phyloP scores from a whole-genome alignment of 2,888 invertebrate species.

The Tachystola acroxantha region DNA sequence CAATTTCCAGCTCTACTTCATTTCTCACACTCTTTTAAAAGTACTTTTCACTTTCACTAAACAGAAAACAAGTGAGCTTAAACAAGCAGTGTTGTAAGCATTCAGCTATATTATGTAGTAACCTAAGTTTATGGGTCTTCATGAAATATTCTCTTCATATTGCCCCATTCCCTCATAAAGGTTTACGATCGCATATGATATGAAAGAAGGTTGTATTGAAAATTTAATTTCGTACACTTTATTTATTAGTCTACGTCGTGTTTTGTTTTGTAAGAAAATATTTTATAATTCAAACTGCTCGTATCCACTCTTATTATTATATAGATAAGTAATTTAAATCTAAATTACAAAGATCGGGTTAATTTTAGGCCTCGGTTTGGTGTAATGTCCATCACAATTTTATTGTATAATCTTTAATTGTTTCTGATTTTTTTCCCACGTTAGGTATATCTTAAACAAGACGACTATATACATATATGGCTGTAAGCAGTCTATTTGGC shows the following conservation, averaged over 20 bases:
- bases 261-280: neutral
- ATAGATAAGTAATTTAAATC: too few relatives aligned
- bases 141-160: conserved; percentile 8
- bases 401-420: too few relatives aligned
- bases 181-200: conserved; percentile 14
- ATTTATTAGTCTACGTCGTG: conserved; percentile 8
- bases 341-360: too few relatives aligned
- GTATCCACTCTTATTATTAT: too few relatives aligned
- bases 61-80: neutral
- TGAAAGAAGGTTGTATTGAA: conserved; percentile 10
- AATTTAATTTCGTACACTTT: conserved; percentile 10
- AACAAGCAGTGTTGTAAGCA: neutral
- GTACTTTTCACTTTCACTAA: neutral
- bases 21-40: neutral
- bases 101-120: neutral
- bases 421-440: too few relatives aligned
- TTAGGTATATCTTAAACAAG: too few relatives aligned
- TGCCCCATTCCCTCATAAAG: conserved; percentile 9
- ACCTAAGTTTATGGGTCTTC: conserved; percentile 7
- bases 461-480: too few relatives aligned
- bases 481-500: too few relatives aligned
- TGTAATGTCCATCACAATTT: too few relatives aligned
- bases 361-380: too few relatives aligned
- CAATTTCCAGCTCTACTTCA: too few relatives aligned
- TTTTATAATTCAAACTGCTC: too few relatives aligned